Percentiles rank a stretch among this genome's conserved stretches.
Conservation (phyloP, 2,113 vertebrate genomes). For the Microcebus ravelobensis region DNA sequence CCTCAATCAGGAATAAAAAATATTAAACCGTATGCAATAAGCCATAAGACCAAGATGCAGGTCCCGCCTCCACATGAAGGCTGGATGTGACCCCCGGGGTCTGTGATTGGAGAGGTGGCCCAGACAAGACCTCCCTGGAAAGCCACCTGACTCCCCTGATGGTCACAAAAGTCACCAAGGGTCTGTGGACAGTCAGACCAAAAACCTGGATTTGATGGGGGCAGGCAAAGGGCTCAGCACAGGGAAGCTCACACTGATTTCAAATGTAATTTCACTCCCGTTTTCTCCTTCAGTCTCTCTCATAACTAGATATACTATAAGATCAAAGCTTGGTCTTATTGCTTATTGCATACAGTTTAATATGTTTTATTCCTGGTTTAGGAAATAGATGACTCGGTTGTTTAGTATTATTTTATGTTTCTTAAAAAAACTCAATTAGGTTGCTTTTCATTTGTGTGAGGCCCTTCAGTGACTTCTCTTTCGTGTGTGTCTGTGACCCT, state of each 20-base stretch:
- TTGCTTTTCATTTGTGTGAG: slow-evolving; percentile 25
- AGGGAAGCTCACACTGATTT: not conserved
- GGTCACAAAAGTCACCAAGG: not conserved
- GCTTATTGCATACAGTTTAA: not conserved
- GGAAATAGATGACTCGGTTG: not conserved
- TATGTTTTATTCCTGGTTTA: not conserved
- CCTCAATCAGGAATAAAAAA: not conserved
- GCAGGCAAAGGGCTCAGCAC: not conserved
- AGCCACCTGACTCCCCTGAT: not conserved
- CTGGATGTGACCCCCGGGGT: not conserved
- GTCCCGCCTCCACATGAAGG: not conserved
- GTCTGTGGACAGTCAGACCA: not conserved
- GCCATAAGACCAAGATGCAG: not conserved
- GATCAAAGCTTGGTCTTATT: not conserved
- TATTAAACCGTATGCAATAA: not conserved
- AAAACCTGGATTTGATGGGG: not conserved
- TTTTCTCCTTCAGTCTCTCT: not conserved
- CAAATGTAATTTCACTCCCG: not conserved
- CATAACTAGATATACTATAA: not conserved
- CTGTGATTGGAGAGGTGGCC: not conserved
- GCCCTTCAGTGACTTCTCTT: not conserved
- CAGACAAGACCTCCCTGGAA: fast-evolving
- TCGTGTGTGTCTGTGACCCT: not conserved
- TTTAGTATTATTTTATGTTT: not conserved
- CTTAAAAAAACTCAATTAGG: not conserved